These are phyloP conservation scores for Zoanthus sansibaricus DNA, from an alignment of 92 coral and sea anemone species.

Conservation along the genomic window DNA sequence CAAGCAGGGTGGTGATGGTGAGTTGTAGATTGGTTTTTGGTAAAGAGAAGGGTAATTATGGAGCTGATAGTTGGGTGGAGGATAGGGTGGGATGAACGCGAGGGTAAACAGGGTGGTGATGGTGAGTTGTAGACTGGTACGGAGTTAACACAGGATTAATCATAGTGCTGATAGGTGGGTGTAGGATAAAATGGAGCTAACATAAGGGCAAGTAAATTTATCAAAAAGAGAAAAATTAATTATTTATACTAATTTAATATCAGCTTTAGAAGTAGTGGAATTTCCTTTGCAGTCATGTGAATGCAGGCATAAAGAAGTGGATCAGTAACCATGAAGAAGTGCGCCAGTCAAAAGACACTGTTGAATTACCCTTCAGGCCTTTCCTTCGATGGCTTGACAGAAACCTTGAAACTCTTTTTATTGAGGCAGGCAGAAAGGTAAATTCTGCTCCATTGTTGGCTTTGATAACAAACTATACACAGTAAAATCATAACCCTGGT, in stretches of 20 bases:
- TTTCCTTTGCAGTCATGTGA: slow-evolving; percentile 67
- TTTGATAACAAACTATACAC: no score
- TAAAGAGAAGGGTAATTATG: neutral
- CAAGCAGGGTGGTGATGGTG: neutral
- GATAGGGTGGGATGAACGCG: neutral
- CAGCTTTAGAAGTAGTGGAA: neutral
- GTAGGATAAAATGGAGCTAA: neutral
- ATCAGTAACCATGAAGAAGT: slow-evolving; percentile 65
- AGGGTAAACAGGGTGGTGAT: neutral
- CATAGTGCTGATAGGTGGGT: neutral
- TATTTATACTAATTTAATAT: neutral
- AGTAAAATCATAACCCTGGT: no score
- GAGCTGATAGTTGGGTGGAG: neutral
- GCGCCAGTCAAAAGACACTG: slow-evolving; percentile 63
- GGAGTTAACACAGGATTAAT: neutral
- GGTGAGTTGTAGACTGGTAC: neutral
- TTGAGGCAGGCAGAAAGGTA: slow-evolving; percentile 87
- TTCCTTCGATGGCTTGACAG: slow-evolving; percentile 94
- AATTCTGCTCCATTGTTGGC: no score
- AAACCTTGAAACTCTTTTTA: slow-evolving; percentile 77
- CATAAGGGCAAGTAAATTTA: no score
- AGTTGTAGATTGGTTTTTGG: neutral
- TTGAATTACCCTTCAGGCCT: slow-evolving; percentile 87
- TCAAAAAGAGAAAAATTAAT: no score
- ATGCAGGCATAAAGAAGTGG: slow-evolving; percentile 69